phyloP scores from a whole-genome alignment of 1,140 invertebrate genomes.

The Listronotus bonariensis region DNA sequence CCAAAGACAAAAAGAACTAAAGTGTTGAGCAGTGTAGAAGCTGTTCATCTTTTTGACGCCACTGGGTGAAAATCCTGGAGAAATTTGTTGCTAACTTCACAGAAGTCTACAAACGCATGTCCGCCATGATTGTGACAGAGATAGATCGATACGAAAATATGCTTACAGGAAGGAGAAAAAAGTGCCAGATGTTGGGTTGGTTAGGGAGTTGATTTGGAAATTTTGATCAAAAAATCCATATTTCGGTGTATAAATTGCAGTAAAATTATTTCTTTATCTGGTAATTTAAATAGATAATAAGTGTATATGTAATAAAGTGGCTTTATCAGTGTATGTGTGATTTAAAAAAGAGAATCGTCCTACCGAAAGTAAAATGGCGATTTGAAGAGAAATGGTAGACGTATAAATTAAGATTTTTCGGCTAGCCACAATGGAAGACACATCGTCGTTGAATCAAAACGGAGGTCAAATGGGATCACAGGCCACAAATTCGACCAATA shows the following conservation, averaged over 20 bases:
- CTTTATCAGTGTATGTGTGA: constrained; percentile 18
- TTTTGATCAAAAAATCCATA: constrained; percentile 36
- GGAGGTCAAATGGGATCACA: constrained; percentile 65
- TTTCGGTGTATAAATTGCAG: constrained; percentile 18
- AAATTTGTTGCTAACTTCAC: not conserved
- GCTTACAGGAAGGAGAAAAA: constrained; percentile 38
- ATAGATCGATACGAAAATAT: constrained; percentile 21
- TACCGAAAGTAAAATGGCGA: constrained; percentile 48
- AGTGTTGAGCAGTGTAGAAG: not conserved
- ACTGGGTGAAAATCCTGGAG: not conserved
- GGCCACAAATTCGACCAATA: constrained; percentile 62
- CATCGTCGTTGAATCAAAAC: constrained; percentile 75
- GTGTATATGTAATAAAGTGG: constrained; percentile 8
- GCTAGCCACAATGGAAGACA: constrained; percentile 65
- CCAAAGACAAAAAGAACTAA: too few species aligned
- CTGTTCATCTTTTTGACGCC: not conserved
- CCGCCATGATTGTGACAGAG: constrained; percentile 22
- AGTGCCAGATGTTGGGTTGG: constrained; percentile 47
- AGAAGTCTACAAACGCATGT: not conserved
- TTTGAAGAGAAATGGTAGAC: constrained; percentile 47
- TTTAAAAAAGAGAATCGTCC: constrained; percentile 22
- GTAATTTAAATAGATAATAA: constrained; percentile 1
- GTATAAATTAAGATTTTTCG: constrained; percentile 43
- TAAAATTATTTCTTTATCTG: constrained; percentile 18
- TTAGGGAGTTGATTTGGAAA: constrained; percentile 41